phyloP scores from a whole-genome alignment of 1,140 invertebrate species.

The Hormaphis cornu region DNA sequence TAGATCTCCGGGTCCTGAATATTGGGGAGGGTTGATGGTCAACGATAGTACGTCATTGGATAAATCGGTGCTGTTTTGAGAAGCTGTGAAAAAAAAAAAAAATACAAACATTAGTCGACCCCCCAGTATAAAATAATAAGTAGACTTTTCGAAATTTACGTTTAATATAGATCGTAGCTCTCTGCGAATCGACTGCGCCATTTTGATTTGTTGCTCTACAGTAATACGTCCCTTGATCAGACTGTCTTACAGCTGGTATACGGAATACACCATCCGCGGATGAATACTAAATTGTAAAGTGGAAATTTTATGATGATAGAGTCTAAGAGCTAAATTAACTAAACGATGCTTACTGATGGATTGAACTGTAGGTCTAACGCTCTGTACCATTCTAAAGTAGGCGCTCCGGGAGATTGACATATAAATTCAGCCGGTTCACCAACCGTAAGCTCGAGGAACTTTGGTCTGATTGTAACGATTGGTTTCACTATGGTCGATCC shows the following conservation, averaged over 20 bases:
- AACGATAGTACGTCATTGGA: slow-evolving; percentile 37
- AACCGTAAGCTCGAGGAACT: not conserved
- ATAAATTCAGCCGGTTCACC: slow-evolving; percentile 20
- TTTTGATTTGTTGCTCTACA: slow-evolving; percentile 61
- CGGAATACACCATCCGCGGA: slow-evolving; percentile 49
- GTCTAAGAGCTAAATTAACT: not conserved
- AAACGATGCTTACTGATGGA: not conserved
- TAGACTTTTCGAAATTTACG: not conserved
- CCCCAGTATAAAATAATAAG: not conserved
- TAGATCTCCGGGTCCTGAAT: slow-evolving; percentile 47
- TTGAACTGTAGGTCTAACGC: not conserved
- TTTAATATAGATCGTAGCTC: slow-evolving; percentile 6
- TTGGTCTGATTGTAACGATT: not conserved
- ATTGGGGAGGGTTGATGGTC: slow-evolving; percentile 49
- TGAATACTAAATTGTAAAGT: slow-evolving; percentile 40
- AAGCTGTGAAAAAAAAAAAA: not conserved
- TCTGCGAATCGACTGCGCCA: not conserved
- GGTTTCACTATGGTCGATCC: not conserved
- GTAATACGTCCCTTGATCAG: slow-evolving; percentile 69
- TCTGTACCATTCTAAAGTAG: slow-evolving; percentile 6
- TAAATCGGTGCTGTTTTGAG: not conserved
- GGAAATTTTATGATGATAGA: not conserved
- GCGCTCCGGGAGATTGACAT: not conserved
- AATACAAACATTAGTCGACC: not conserved
- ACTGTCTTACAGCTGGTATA: slow-evolving; percentile 49